Conservation (phyloP, 2,888 invertebrate genomes). For the Drosophila atroscutellata region DNA sequence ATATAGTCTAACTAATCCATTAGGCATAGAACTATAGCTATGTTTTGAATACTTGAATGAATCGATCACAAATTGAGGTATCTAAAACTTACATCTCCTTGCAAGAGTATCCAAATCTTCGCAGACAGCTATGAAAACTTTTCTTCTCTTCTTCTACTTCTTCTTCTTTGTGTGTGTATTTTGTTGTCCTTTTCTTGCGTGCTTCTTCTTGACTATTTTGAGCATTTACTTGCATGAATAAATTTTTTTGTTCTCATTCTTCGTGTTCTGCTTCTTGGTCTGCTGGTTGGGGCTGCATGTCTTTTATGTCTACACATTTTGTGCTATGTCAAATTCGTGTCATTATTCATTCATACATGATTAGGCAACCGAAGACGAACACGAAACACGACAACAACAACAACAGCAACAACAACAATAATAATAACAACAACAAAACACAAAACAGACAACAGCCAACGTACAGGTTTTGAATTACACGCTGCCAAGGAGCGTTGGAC, state of each 20-base stretch:
- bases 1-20: not conserved
- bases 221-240: constrained; percentile 78
- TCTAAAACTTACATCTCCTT: no score
- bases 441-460: constrained; percentile 40
- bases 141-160: constrained; percentile 2
- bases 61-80: not conserved
- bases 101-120: constrained; percentile 10
- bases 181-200: constrained; percentile 9
- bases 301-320: constrained; percentile 64
- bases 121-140: not conserved
- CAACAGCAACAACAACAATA: constrained; percentile 17
- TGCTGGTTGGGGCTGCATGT: constrained; percentile 45
- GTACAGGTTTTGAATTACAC: constrained; percentile 74
- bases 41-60: not conserved
- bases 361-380: constrained; percentile 58
- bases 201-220: constrained; percentile 35
- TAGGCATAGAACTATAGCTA: not conserved
- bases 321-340: constrained; percentile 79
- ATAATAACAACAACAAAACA: constrained; percentile 34
- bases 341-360: constrained; percentile 82
- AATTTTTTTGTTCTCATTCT: constrained; percentile 47
- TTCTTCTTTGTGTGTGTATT: constrained; percentile 15
- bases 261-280: not conserved
- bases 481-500: constrained; percentile 36
- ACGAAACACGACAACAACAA: constrained; percentile 12